Conservation (phyloP, 2,113 vertebrate species). For the Ictidomys tridecemlineatus region DNA sequence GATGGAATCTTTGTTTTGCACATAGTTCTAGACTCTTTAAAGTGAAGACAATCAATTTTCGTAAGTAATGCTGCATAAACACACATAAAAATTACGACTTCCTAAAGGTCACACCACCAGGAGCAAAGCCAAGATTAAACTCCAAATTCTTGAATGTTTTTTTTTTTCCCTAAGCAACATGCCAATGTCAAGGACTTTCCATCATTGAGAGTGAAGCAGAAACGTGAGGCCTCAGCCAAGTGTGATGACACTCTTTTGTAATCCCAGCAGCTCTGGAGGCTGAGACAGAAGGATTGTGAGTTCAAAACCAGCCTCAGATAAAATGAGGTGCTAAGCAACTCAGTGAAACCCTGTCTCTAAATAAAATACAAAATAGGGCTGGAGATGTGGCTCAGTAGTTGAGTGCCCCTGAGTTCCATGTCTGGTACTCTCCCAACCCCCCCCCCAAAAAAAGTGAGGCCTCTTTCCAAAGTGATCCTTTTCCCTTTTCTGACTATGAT, state of each 20-base stretch:
- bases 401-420: no score
- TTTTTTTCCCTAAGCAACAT: neutral
- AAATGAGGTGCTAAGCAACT: no score
- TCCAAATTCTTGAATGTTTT: neutral
- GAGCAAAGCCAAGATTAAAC: neutral
- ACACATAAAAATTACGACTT: neutral
- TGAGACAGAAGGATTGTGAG: no score
- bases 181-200: neutral
- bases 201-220: neutral
- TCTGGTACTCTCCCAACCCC: no score
- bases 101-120: neutral
- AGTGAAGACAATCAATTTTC: slow-evolving; percentile 22
- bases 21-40: neutral
- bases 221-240: neutral
- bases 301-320: no score
- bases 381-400: no score
- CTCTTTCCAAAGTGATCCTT: neutral
- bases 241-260: no score
- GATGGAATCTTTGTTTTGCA: neutral
- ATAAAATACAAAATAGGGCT: no score
- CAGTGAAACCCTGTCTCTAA: no score
- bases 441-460: neutral
- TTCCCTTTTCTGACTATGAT: neutral
- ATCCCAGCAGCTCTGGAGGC: no score
- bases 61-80: neutral